phyloP scores from a whole-genome alignment of 2,113 vertebrate genomes.

The Cochlearius cochlearius region DNA sequence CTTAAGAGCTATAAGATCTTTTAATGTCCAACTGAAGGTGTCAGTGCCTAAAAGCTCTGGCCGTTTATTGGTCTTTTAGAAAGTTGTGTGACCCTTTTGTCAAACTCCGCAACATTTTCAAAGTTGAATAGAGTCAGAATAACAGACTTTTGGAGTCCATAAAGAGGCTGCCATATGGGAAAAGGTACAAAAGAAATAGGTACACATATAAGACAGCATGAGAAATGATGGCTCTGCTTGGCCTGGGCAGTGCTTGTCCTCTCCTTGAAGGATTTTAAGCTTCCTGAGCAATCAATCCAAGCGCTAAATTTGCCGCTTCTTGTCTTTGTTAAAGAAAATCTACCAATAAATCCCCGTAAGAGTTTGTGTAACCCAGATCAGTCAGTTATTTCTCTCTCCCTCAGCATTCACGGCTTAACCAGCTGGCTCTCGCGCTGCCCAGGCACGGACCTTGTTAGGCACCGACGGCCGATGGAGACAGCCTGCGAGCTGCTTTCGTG shows the following conservation, averaged over 20 bases:
- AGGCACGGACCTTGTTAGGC: background rate
- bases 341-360: slow-evolving; percentile 43
- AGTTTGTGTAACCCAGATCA: slow-evolving; percentile 53
- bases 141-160: background rate
- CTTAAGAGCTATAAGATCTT: background rate
- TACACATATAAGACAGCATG: background rate
- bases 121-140: background rate
- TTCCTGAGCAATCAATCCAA: slow-evolving; percentile 55
- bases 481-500: background rate
- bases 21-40: background rate
- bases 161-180: background rate
- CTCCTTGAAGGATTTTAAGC: slow-evolving; percentile 18
- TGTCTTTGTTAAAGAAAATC: slow-evolving; percentile 49
- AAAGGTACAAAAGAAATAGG: slow-evolving; percentile 9
- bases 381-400: slow-evolving; percentile 42
- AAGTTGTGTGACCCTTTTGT: background rate
- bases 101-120: background rate
- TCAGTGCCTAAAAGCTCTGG: background rate
- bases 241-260: slow-evolving; percentile 7
- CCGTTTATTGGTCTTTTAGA: background rate
- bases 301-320: slow-evolving; percentile 18
- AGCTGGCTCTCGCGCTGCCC: background rate
- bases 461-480: background rate
- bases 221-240: slow-evolving; percentile 23
- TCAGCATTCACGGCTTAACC: slow-evolving; percentile 4